phyloP scores from a whole-genome alignment of 2,797 vertebrate species.

The Poecilia wingei region DNA sequence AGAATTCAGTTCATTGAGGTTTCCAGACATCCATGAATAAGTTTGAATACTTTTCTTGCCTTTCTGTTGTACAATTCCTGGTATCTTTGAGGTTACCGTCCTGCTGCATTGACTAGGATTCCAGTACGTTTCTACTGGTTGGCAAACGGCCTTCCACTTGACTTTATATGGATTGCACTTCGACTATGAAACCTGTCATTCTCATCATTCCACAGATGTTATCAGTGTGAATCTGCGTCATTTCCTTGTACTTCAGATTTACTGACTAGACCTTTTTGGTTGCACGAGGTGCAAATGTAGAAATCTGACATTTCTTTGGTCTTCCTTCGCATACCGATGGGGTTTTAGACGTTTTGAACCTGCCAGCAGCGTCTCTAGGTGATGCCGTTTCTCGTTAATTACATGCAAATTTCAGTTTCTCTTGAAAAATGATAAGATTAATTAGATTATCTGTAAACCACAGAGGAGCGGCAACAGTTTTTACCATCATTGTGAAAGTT shows the following conservation, averaged over 20 bases:
- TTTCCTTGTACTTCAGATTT: background rate
- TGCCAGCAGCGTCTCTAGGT: background rate
- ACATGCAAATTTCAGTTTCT: constrained; percentile 41
- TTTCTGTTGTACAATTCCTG: background rate
- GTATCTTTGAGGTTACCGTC: background rate
- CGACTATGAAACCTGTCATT: background rate
- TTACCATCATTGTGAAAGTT: constrained; percentile 34
- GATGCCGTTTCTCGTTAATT: background rate
- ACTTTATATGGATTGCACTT: background rate
- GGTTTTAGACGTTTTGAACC: background rate
- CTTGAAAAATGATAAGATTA: constrained; percentile 58
- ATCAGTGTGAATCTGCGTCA: background rate
- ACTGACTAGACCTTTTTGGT: background rate
- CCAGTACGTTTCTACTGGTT: background rate
- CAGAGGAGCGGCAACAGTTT: constrained; percentile 19
- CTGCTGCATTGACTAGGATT: background rate
- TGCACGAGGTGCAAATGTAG: background rate
- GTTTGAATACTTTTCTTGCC: background rate
- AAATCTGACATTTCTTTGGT: background rate
- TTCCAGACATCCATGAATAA: background rate
- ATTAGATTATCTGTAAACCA: constrained; percentile 50
- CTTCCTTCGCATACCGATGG: background rate
- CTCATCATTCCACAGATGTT: background rate
- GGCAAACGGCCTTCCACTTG: background rate
- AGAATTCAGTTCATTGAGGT: background rate